Percentiles rank a stretch among this genome's conserved stretches.
Evolutionary conservation across 2,888 invertebrate genomes (phyloP).

Genomic region (Actias luna): DNA sequence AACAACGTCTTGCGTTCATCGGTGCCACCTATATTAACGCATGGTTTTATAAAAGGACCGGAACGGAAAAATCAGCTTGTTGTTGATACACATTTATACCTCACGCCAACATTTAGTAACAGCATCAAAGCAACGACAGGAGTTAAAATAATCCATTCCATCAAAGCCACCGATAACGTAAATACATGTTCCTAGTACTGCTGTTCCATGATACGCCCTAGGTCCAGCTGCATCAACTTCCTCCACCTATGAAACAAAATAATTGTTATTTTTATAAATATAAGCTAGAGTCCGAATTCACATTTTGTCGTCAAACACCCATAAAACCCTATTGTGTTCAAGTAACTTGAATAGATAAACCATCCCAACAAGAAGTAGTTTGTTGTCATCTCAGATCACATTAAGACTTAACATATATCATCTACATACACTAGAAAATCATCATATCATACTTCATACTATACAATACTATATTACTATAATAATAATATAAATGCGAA

Average conservation of each 20-base stretch:
- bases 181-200: slow-evolving; percentile 91
- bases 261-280: neutral
- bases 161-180: slow-evolving; percentile 97
- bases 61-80: neutral
- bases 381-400: too few relatives aligned
- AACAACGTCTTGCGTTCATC: slow-evolving; percentile 94
- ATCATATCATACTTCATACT: too few relatives aligned
- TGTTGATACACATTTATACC: slow-evolving; percentile 45
- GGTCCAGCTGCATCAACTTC: slow-evolving; percentile 92
- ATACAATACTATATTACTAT: too few relatives aligned
- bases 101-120: slow-evolving; percentile 92
- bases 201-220: slow-evolving; percentile 96
- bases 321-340: too few relatives aligned
- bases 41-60: too few relatives aligned
- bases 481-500: too few relatives aligned
- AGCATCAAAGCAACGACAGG: slow-evolving; percentile 93
- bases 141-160: slow-evolving; percentile 93
- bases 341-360: too few relatives aligned
- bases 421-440: too few relatives aligned
- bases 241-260: slow-evolving; percentile 75
- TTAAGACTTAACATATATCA: too few relatives aligned
- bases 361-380: too few relatives aligned
- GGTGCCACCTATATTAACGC: slow-evolving; percentile 84
- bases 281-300: neutral
- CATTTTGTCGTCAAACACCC: neutral